Conservation (phyloP, 2,797 vertebrate genomes). For the Rhincodon typus region DNA sequence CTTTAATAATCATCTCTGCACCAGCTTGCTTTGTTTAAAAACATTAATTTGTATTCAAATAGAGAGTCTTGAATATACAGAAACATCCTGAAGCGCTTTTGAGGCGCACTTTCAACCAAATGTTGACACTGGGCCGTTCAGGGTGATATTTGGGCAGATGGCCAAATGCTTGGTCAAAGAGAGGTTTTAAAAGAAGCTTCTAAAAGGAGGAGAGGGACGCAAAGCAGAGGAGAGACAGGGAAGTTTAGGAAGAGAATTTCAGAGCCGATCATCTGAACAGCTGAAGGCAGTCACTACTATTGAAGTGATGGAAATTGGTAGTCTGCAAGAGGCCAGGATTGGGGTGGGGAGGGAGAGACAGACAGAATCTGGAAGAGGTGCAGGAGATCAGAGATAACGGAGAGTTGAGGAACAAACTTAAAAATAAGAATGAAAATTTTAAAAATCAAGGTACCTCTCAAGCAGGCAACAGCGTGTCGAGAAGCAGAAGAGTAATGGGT, state of each 20-base stretch:
- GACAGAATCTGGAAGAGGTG: no score
- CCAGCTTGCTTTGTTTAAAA: not conserved
- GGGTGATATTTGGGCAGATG: no score
- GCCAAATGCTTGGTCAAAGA: not conserved
- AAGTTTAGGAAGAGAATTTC: not conserved
- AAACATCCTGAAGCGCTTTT: not conserved
- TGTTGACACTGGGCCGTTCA: not conserved
- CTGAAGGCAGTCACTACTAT: no score
- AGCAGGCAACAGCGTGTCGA: rapidly evolving
- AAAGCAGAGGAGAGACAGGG: not conserved
- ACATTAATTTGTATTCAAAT: not conserved
- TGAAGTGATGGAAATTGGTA: no score
- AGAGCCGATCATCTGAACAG: not conserved
- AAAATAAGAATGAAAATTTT: no score
- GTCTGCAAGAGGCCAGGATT: no score
- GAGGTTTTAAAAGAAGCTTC: not conserved
- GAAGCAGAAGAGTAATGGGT: no score
- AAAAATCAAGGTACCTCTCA: no score
- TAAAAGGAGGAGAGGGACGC: no score
- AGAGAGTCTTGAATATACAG: not conserved
- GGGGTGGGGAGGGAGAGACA: no score
- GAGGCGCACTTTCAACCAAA: not conserved
- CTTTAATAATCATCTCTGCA: not conserved
- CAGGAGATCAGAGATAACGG: no score
- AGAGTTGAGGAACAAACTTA: no score